Evolutionary conservation across 1,140 invertebrate species (phyloP).

Genomic region (Neodiprion fabricii): DNA sequence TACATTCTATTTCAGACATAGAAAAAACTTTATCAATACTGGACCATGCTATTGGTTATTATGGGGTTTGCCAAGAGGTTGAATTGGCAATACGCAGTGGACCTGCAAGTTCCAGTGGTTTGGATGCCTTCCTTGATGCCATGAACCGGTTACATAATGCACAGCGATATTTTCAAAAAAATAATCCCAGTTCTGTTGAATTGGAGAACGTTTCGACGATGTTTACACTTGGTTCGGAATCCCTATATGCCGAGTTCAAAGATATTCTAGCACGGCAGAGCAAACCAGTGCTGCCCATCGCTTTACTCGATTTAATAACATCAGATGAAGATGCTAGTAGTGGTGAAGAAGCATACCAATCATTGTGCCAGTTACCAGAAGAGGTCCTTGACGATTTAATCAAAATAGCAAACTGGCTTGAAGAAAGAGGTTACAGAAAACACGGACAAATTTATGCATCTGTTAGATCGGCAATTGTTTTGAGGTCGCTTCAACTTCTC

Average conservation of each 20-base stretch:
- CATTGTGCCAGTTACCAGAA: slow-evolving; percentile 67
- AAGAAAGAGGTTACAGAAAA: slow-evolving; percentile 78
- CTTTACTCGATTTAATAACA: slow-evolving; percentile 83
- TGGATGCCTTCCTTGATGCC: slow-evolving; percentile 80
- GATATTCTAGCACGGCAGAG: slow-evolving; percentile 86
- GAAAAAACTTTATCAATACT: slow-evolving; percentile 79
- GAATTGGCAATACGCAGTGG: slow-evolving; percentile 81
- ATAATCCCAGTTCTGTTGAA: slow-evolving; percentile 93
- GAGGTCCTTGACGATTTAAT: slow-evolving; percentile 74
- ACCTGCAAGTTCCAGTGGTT: slow-evolving; percentile 66
- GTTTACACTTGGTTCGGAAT: slow-evolving; percentile 61
- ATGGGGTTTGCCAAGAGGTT: slow-evolving; percentile 87
- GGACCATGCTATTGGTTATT: slow-evolving; percentile 89
- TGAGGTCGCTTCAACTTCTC: slow-evolving; percentile 76
- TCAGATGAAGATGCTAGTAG: slow-evolving; percentile 78
- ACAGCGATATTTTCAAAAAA: slow-evolving; percentile 90
- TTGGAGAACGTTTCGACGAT: slow-evolving; percentile 86
- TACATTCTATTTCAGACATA: slow-evolving; percentile 66
- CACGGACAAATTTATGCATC: slow-evolving; percentile 83
- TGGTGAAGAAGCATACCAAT: slow-evolving; percentile 55
- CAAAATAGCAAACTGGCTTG: slow-evolving; percentile 85
- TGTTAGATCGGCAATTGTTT: slow-evolving; percentile 77
- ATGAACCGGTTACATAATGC: slow-evolving; percentile 87
- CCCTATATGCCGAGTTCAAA: slow-evolving; percentile 85
- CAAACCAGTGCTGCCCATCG: slow-evolving; percentile 83